Evolutionary conservation across 2,113 vertebrate genomes (phyloP).

Genomic region (Meleagris gallopavo): DNA sequence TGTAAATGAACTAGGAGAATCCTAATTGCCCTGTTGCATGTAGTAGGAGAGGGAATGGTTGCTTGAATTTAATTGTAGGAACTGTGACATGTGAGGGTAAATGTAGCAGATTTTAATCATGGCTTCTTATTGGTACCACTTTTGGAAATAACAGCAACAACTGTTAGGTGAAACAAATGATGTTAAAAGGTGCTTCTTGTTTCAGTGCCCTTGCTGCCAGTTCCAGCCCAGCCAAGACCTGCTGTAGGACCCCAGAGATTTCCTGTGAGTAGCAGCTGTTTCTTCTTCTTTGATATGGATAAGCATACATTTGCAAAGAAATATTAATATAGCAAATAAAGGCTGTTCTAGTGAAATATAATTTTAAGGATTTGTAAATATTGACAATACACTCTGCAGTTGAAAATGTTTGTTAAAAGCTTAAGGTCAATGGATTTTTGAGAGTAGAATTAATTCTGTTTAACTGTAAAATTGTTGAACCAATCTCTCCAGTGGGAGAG

Average conservation of each 20-base stretch:
- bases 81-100: background rate
- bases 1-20: constrained; percentile 39
- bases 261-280: constrained; percentile 93
- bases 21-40: constrained; percentile 63
- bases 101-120: background rate
- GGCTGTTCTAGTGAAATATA: constrained; percentile 78
- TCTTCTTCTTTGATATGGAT: constrained; percentile 76
- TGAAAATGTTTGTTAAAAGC: constrained; percentile 87
- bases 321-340: constrained; percentile 84
- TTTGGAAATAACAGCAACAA: constrained; percentile 8
- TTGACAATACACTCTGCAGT: constrained; percentile 83
- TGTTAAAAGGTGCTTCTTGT: constrained; percentile 75
- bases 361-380: constrained; percentile 87
- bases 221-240: constrained; percentile 94
- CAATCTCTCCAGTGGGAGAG: constrained; percentile 67
- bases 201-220: constrained; percentile 96
- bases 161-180: constrained; percentile 40
- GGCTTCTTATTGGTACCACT: background rate
- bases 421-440: constrained; percentile 83
- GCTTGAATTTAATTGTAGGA: constrained; percentile 32
- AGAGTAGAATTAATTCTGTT: constrained; percentile 82
- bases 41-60: constrained; percentile 19
- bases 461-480: constrained; percentile 80
- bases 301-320: constrained; percentile 79
- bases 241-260: constrained; percentile 95